Evolutionary conservation across 2,797 vertebrate genomes (phyloP).

Genomic region (Gallirallus australis): DNA sequence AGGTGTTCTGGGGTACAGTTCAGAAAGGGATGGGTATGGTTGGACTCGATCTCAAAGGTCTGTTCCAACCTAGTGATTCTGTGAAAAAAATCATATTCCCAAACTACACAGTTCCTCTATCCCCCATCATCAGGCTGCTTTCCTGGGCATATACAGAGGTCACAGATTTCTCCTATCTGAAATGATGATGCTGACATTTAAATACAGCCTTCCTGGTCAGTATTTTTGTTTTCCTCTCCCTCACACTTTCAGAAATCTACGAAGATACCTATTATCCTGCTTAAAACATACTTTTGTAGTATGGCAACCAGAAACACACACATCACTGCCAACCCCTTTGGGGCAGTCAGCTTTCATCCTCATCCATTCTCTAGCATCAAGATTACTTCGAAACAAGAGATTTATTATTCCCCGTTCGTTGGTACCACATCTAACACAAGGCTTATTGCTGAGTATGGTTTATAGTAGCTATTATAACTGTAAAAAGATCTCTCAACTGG

Average conservation of each 20-base stretch:
- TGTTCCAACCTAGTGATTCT: too few relatives aligned
- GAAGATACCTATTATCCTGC: not conserved
- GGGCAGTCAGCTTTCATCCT: not conserved
- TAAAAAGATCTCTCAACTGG: not conserved
- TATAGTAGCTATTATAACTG: not conserved
- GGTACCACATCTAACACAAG: not conserved
- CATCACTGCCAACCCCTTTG: not conserved
- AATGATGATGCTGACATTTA: not conserved
- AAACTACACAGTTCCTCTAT: not conserved
- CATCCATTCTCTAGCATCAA: not conserved
- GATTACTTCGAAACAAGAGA: not conserved
- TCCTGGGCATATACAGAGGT: not conserved
- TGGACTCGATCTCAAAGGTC: too few relatives aligned
- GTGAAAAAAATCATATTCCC: not conserved
- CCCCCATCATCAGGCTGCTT: not conserved
- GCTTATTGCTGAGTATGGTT: not conserved
- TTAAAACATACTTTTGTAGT: not conserved
- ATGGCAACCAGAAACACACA: not conserved
- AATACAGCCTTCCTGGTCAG: not conserved
- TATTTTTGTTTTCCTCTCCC: not conserved
- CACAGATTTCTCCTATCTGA: not conserved
- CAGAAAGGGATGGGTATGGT: too few relatives aligned
- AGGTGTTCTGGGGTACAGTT: too few relatives aligned
- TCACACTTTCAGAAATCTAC: not conserved
- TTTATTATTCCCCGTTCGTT: not conserved